A percentile compares a stretch with the other conserved stretches of the same genome.
Evolutionary conservation across 2,797 vertebrate species (phyloP).

Genomic region (Setipinna tenuifilis): DNA sequence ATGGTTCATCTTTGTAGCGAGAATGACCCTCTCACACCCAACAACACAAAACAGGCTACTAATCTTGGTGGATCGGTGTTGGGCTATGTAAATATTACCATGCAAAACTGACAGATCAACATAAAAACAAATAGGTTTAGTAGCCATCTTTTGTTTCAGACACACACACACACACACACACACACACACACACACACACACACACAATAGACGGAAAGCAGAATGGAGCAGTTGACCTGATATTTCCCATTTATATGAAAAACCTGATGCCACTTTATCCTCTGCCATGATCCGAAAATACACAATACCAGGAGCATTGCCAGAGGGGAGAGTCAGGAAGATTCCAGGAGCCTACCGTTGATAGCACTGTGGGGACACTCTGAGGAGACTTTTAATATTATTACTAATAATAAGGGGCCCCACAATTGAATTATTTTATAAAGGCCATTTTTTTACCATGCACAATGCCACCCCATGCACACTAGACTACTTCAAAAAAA

Average conservation of each 20-base stretch:
- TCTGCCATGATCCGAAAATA: background rate
- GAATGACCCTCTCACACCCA: background rate
- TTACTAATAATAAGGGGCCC: too few relatives aligned
- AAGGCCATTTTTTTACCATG: too few relatives aligned
- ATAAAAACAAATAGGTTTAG: background rate
- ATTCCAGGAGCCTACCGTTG: too few relatives aligned
- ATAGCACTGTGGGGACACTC: too few relatives aligned
- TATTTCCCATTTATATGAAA: background rate
- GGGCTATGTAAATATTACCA: background rate
- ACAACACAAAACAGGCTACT: background rate
- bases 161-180: background rate
- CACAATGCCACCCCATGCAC: too few relatives aligned
- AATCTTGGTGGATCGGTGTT: background rate
- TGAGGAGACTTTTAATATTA: too few relatives aligned
- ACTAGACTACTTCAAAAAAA: too few relatives aligned
- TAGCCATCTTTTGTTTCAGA: background rate
- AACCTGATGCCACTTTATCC: background rate
- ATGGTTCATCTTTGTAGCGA: background rate
- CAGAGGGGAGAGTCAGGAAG: too few relatives aligned
- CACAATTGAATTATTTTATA: too few relatives aligned
- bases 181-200: too few relatives aligned
- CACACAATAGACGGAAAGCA: background rate
- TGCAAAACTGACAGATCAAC: background rate
- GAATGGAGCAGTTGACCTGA: background rate
- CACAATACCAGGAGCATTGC: background rate